Conservation (phyloP, 2,113 vertebrate genomes). For the Hemicordylus capensis region DNA sequence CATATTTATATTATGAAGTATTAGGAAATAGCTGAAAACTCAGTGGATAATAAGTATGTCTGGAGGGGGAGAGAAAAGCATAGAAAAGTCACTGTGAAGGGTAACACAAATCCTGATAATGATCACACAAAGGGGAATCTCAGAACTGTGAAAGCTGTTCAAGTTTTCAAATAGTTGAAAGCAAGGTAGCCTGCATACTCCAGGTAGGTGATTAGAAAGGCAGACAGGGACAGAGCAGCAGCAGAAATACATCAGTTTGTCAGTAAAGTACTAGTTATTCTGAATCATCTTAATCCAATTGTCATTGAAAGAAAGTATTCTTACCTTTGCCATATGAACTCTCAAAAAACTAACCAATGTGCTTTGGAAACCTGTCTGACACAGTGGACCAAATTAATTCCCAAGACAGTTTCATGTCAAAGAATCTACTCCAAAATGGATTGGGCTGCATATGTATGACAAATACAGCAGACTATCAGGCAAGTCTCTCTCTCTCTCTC, state of each 20-base stretch:
- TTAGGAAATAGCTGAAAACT: conserved; percentile 31
- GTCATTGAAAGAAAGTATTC: conserved; percentile 30
- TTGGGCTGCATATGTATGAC: not conserved
- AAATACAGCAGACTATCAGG: not conserved
- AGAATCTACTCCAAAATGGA: not conserved
- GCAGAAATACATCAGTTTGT: conserved; percentile 30
- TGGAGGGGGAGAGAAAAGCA: conserved; percentile 35
- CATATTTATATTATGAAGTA: conserved; percentile 31
- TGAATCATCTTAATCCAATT: not conserved
- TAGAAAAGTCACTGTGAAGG: conserved; percentile 51
- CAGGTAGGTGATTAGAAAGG: conserved; percentile 23
- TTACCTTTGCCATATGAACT: not conserved
- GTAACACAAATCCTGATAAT: conserved; percentile 46
- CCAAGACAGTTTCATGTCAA: not conserved
- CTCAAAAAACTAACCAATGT: conserved; percentile 45
- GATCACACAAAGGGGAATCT: not conserved
- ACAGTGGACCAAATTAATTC: conserved; percentile 33
- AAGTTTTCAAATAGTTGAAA: conserved; percentile 45
- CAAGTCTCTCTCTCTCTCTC: too few relatives aligned
- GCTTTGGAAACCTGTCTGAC: conserved; percentile 49
- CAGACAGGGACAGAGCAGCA: conserved; percentile 15
- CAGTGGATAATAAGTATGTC: conserved; percentile 29
- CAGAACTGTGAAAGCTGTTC: conserved; percentile 34
- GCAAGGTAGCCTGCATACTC: conserved; percentile 24
- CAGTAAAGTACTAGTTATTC: conserved; percentile 10